Base-by-base conservation (phyloP, 2,888 invertebrate genomes). In the Choreutis nemorana region DNA sequence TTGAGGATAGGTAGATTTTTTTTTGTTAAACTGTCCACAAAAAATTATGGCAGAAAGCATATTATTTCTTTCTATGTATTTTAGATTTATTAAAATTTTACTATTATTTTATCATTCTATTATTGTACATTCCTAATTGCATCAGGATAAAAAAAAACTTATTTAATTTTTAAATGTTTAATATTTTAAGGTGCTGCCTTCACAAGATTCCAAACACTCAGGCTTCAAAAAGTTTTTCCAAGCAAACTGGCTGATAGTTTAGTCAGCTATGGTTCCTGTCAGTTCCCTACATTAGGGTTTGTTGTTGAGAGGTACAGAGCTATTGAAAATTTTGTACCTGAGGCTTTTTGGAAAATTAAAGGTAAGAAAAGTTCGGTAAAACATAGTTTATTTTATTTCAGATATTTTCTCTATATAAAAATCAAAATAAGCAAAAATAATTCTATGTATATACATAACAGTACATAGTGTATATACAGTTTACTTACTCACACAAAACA, bases 201-300 rank as follows among this genome's bases (percentile, higher is more conserved):
- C 60, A 99, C 99, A 1, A 83, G 99, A 31, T 91, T 98, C 53
- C 99, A 99, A 80, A 99, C 99, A 0, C 61, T 98, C 35, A 83
- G 97, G 7, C 71, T 98, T 4, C 89, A 91, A 55, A 86, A 86
- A 49, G 84, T 89, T 6, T 94, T 94, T 54, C 92, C 92, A 0
- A 71, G 72, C 20, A 84, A 83, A 42, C 77, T 93, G 28, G 82
- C 86, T 0, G 84, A 91, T 31, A 88, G 89, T 57, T 61, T 97
- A 2, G 90, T 99, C 26, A 98, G 97, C 64, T 99, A 99, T 62
- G 99, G 99, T 2, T 96, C 95, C 33, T 99, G 99, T 56, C 99
- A 99, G 68, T 98, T 99, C 64, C 99, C 99, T 3, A 99, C 99
- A 0, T 78, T 99, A n/a, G 99, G 99, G 2, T 99, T 99, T 83